phyloP scores from a whole-genome alignment of 2,797 vertebrate genomes.

The Aselliscus stoliczkanus region DNA sequence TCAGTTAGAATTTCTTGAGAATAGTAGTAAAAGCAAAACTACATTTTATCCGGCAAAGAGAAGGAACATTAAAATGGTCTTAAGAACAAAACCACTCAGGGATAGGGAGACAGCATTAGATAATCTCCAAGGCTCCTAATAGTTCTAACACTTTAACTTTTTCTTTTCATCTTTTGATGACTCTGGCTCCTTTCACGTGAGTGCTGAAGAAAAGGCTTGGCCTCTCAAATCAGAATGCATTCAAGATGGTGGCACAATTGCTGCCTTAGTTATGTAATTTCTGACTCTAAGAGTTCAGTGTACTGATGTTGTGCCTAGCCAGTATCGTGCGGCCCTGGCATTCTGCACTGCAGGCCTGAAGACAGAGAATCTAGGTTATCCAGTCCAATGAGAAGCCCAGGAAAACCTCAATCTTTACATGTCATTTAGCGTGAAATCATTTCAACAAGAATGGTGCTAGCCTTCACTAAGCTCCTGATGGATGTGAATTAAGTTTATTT shows the following conservation, averaged over 20 bases:
- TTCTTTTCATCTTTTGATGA: not conserved
- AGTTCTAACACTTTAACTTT: not conserved
- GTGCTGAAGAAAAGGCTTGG: not conserved
- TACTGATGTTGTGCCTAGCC: not conserved
- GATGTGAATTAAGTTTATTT: constrained; percentile 55
- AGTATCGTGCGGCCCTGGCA: not conserved
- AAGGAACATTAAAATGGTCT: constrained; percentile 8
- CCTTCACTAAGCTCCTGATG: constrained; percentile 14
- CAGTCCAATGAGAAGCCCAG: constrained; percentile 3
- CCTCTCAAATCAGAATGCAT: not conserved
- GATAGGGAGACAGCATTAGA: not conserved
- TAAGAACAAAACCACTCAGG: not conserved
- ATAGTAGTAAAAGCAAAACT: constrained; percentile 6
- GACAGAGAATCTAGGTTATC: not conserved
- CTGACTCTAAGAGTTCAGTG: not conserved
- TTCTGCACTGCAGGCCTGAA: not conserved
- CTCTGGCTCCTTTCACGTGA: not conserved
- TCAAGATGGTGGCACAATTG: not conserved
- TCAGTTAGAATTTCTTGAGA: not conserved
- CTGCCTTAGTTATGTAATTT: not conserved
- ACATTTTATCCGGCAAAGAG: not conserved
- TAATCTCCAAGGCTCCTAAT: not conserved
- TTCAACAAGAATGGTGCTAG: constrained; percentile 31
- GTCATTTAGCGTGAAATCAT: constrained; percentile 33
- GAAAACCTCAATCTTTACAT: constrained; percentile 2